Conservation (phyloP, 2,797 vertebrate species). For the Pelobates cultripes region DNA sequence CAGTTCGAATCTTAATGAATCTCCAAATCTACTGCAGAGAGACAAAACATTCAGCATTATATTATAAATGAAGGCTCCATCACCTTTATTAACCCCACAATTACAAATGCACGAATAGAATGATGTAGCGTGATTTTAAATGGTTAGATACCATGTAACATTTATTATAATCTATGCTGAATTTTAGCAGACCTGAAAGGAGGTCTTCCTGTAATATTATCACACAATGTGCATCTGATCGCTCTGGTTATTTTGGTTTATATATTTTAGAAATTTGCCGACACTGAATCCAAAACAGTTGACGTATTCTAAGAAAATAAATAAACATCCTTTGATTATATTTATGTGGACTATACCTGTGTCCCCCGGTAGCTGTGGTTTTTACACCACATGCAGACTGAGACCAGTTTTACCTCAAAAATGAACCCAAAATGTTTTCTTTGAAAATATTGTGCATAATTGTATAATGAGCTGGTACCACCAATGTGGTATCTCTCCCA, state of each 20-base stretch:
- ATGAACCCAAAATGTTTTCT: constrained; percentile 21
- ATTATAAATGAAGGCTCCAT: too few species aligned
- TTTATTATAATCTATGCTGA: too few species aligned
- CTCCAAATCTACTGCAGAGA: too few species aligned
- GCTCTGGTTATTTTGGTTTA: not conserved
- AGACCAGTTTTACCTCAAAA: not conserved
- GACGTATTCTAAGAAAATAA: constrained; percentile 8
- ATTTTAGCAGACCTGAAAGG: not conserved
- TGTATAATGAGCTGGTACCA: constrained; percentile 20
- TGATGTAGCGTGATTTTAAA: too few species aligned
- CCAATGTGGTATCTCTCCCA: constrained; percentile 2
- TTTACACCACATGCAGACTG: not conserved
- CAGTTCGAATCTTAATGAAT: too few species aligned
- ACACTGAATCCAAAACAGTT: constrained; percentile 10
- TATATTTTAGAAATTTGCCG: not conserved
- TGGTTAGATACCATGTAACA: too few species aligned
- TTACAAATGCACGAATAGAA: too few species aligned
- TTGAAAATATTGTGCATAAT: constrained; percentile 22
- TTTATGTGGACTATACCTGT: not conserved
- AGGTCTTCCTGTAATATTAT: not conserved
- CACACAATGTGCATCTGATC: not conserved
- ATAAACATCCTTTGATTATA: constrained; percentile 19
- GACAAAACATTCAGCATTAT: too few species aligned
- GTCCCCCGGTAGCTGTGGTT: constrained; percentile 17
- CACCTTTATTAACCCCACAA: too few species aligned